Evolutionary conservation across 2,797 vertebrate genomes (phyloP), one percentile per base, ranked within the genome.

Genomic region (Lutjanus argentimaculatus): DNA sequence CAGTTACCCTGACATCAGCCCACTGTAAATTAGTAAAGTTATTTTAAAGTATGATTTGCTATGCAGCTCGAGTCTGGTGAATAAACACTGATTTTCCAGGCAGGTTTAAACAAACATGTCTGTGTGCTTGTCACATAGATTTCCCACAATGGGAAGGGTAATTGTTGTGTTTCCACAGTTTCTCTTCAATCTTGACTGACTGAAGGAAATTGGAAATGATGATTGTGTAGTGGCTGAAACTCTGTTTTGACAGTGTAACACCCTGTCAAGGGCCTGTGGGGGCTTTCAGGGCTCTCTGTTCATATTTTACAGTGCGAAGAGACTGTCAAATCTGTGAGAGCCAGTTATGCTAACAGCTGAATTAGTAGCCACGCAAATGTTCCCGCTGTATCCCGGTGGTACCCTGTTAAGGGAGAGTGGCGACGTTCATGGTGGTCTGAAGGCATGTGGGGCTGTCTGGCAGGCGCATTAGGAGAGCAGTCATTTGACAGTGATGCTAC

Each of bases 401-500:
- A 46, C 55, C 71, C 48, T 64, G 73, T 68, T 68, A 71, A 80
- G 57, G 67, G 74, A 86, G 57, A 72, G 48, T 57, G 71, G 1
- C 75, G 82, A 77, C 72, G 82, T 72, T 73, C 88, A 79, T 86
- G 93, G 92, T 92, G 92, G 93, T 94, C 93, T 65, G 70, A 65
- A 19, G 89, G 88, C 89, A 86, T 77, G 84, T 87, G 88, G 77
- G 88, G 81, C 83, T 91, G 84, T 94, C 92, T 93, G 84, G 86
- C 82, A 84, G 87, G 86, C 80, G 77, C 86, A 90, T 92, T 91
- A 84, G 67, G 69, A 71, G 88, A 80, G 83, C 66, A 79, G 75
- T 76, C 81, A 77, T 89, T 83, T 80, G 83, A 93, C 92, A 92
- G 91, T 62, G 88, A 93, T 93, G 94, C 93, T 89, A 91, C 89